Evolutionary conservation across 2,888 invertebrate species (phyloP).

Genomic region (Drosophila bunnanda): DNA sequence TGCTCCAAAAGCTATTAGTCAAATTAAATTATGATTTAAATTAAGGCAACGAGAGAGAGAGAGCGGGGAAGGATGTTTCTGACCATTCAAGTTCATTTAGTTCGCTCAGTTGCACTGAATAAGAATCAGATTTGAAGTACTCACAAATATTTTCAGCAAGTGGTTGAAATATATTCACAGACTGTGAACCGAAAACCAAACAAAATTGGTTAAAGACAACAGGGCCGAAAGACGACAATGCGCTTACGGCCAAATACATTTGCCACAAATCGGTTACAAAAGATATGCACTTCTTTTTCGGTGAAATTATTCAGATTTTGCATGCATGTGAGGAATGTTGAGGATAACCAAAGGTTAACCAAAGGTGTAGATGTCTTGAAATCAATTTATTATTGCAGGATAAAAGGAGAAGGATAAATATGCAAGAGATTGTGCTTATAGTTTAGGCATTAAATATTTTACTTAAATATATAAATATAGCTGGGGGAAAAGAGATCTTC

Average conservation of each 20-base stretch:
- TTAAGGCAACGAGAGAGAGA: background rate
- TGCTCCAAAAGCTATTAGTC: slow-evolving; percentile 49
- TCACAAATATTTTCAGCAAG: slow-evolving; percentile 17
- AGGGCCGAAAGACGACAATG: slow-evolving; percentile 10
- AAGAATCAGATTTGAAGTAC: slow-evolving; percentile 9
- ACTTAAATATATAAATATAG: background rate
- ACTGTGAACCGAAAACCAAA: slow-evolving; percentile 36
- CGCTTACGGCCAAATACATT: slow-evolving; percentile 20
- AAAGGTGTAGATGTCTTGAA: background rate
- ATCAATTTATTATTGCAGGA: background rate
- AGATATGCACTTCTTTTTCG: background rate
- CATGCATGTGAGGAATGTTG: background rate
- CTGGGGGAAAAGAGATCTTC: background rate
- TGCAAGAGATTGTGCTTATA: background rate
- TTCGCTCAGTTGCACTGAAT: slow-evolving; percentile 3
- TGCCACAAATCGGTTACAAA: slow-evolving; percentile 27
- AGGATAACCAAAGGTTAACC: background rate
- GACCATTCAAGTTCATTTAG: slow-evolving; percentile 7
- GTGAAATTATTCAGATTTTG: background rate
- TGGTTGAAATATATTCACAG: slow-evolving; percentile 2
- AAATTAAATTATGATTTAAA: slow-evolving; percentile 36
- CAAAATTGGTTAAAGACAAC: slow-evolving; percentile 42
- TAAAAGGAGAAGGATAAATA: background rate
- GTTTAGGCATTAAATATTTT: background rate
- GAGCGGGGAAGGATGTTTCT: background rate